phyloP scores from a whole-genome alignment of 2,888 invertebrate genomes.

The Sclerodermus sp. region DNA sequence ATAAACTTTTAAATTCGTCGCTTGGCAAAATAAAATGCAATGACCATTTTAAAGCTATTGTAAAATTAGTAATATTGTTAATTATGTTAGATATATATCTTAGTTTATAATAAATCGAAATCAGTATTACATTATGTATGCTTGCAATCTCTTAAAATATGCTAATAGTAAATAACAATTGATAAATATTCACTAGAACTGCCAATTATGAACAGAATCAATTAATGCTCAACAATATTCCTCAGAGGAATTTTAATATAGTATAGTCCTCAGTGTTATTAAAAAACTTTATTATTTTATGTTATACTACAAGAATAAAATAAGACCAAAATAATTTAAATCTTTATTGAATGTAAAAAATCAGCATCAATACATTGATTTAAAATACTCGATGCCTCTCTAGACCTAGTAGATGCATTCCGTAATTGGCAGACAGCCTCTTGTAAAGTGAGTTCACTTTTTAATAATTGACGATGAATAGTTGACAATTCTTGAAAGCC shows the following conservation, averaged over 20 bases:
- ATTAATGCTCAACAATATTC: conserved; percentile 48
- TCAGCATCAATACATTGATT: conserved; percentile 43
- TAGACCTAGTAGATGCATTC: conserved; percentile 40
- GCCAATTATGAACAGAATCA: conserved; percentile 44
- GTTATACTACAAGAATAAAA: background rate
- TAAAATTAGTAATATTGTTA: conserved; percentile 14
- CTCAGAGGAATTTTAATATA: conserved; percentile 17
- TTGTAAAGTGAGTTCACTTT: conserved; percentile 51
- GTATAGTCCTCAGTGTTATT: conserved; percentile 16
- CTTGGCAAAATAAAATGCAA: conserved; percentile 17
- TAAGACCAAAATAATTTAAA: conserved; percentile 15
- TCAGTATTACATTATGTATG: conserved; percentile 18
- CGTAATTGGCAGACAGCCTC: conserved; percentile 51
- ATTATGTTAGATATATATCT: conserved; percentile 19
- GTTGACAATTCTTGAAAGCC: conserved; percentile 44
- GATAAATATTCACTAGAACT: conserved; percentile 48
- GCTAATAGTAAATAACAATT: conserved; percentile 33
- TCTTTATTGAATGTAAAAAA: conserved; percentile 49
- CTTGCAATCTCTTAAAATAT: conserved; percentile 16
- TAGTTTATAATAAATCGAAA: conserved; percentile 21
- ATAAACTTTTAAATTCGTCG: background rate
- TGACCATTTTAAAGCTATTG: conserved; percentile 17
- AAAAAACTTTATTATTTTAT: conserved; percentile 21
- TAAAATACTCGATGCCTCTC: conserved; percentile 39
- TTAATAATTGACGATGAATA: conserved; percentile 49